These are phyloP conservation scores for Corvus moneduloides DNA, from an alignment of 2,113 vertebrate genomes.

Conservation along the genomic window DNA sequence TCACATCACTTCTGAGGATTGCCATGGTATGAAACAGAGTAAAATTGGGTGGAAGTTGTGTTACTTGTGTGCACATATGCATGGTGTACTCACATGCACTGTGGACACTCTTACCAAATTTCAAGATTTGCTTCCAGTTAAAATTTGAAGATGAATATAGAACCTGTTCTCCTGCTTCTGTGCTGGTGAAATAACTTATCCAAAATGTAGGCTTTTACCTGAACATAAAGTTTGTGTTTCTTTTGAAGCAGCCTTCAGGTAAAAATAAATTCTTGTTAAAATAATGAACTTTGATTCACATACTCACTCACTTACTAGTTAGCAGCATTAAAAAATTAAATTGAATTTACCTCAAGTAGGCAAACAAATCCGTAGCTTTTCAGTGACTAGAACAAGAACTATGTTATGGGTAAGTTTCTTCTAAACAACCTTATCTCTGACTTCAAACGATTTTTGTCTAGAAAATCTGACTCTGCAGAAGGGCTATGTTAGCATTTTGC, in stretches of 20 bases:
- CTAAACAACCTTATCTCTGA: neutral
- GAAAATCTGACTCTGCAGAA: neutral
- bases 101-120: neutral
- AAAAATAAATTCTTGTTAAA: neutral
- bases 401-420: neutral
- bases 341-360: neutral
- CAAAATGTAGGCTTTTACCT: neutral
- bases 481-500: neutral
- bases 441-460: neutral
- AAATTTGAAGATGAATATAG: neutral
- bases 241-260: neutral
- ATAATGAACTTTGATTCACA: neutral
- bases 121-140: neutral
- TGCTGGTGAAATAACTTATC: neutral
- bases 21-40: neutral
- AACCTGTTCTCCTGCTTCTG: neutral
- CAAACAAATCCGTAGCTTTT: neutral
- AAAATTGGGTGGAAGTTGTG: neutral
- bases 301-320: neutral
- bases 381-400: neutral
- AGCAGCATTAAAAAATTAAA: neutral
- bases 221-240: neutral
- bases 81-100: neutral
- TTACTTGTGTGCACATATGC: fast-evolving
- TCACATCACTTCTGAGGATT: neutral